A percentile compares a stretch with the other conserved stretches of the same genome.
phyloP scores from a whole-genome alignment of 2,113 vertebrate genomes.

The Cyphomyrus plagiostoma region DNA sequence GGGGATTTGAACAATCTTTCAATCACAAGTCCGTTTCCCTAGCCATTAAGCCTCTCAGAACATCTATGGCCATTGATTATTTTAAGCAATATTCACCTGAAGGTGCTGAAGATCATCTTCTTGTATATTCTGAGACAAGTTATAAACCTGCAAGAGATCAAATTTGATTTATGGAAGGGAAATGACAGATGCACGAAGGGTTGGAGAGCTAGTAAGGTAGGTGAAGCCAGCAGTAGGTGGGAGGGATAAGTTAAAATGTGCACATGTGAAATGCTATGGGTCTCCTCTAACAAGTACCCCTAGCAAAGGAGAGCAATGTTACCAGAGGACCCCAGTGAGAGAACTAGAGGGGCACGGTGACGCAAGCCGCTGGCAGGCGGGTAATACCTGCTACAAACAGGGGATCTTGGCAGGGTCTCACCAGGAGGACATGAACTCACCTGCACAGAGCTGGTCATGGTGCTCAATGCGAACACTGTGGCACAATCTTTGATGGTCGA shows the following conservation, averaged over 20 bases:
- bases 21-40: too few species aligned
- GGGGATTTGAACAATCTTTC: too few species aligned
- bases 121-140: conserved; percentile 96
- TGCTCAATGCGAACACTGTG: conserved; percentile 95
- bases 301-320: neutral
- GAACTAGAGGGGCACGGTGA: neutral
- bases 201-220: neutral
- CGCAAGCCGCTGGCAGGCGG: neutral
- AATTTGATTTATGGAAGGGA: neutral
- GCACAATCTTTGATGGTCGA: conserved; percentile 98
- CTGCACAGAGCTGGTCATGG: conserved; percentile 98
- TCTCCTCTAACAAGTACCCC: neutral
- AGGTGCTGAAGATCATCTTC: conserved; percentile 97
- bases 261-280: neutral
- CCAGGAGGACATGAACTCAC: conserved; percentile 48
- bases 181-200: neutral
- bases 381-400: neutral
- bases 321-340: neutral
- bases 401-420: neutral
- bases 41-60: neutral
- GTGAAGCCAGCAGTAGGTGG: neutral
- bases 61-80: neutral
- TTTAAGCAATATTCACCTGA: conserved; percentile 64
- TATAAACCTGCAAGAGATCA: conserved; percentile 75
- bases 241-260: neutral